Evolutionary conservation across 2,888 invertebrate genomes (phyloP), one percentile per base, ranked within the genome.

Genomic region (Temnothorax rugatulus): DNA sequence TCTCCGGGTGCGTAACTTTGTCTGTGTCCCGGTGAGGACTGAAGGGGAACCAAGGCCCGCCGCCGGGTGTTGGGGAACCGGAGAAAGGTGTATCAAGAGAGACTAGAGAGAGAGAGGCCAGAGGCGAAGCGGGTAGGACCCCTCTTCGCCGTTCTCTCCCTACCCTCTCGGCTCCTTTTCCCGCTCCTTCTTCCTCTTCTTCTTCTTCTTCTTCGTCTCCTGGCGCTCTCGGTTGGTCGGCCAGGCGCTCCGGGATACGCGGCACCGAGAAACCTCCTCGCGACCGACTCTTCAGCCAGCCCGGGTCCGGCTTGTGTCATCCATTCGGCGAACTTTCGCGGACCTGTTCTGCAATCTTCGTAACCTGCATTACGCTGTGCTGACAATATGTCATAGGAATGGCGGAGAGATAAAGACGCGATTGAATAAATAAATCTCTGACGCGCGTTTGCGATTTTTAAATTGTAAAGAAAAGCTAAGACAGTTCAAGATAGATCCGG

Each of bases 21-120:
- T 90, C 93, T 91, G 92, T 93, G 93, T 92, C 92, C 92, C 93
- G 92, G 86, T 91, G 93, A 92, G 93, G 92, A 93, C 93, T 93
- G 93, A 93, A 89, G 91, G 92, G 90, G 92, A 89, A 86, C 86
- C 91, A 90, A 88, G 91, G 89, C 90, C 88, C 87, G 89, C 88
- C 89, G 87, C 86, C 88, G 89, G 91, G 90, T 92, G 88, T 91
- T 90, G 91, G 90, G 86, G 92, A 91, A 92, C 92, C 90, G 92
- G 93, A 93, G 93, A 93, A 93, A 93, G 93, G 93, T 93, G 91
- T 91, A 89, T 88, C 88, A 85, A 88, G 90, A 87, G 89, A 34
- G 34, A 34, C 29, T 29, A 29, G 34, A 34, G 34, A 90, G 90
- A 90, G 90, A 85, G 88, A 90, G 85, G 90, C 84, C 68, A 84